Percentiles rank a stretch among this genome's conserved stretches.
These are phyloP conservation scores for Spicauda simplicius DNA, from an alignment of 2,888 invertebrate species.

Conservation along the genomic window DNA sequence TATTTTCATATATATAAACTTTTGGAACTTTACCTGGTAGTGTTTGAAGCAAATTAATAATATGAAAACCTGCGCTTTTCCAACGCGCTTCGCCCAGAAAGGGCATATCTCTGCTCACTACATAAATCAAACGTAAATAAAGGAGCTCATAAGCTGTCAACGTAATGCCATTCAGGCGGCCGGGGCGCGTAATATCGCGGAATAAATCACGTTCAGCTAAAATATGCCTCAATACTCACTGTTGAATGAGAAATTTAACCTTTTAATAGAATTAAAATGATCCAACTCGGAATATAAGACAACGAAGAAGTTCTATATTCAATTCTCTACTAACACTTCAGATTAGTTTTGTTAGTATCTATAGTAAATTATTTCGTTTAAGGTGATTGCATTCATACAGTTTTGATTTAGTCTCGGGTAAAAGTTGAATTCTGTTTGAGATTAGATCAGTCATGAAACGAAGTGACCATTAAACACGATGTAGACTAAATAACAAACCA, in stretches of 20 bases:
- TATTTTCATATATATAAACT: no score
- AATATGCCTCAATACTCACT: slow-evolving; percentile 77
- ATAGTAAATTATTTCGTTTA: no score
- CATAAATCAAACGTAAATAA: slow-evolving; percentile 82
- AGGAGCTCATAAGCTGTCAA: slow-evolving; percentile 82
- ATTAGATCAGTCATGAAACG: no score
- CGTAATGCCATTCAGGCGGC: slow-evolving; percentile 79
- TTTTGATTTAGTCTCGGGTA: no score
- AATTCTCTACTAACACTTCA: no score
- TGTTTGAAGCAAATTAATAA: not conserved
- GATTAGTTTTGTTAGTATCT: no score
- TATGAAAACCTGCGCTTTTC: not conserved
- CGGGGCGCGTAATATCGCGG: slow-evolving; percentile 78
- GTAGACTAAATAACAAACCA: no score
- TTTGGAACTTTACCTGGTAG: not conserved
- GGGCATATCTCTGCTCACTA: slow-evolving; percentile 74
- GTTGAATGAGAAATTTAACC: slow-evolving; percentile 74
- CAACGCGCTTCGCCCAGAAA: slow-evolving; percentile 45
- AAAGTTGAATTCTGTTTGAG: no score
- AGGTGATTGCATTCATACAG: no score
- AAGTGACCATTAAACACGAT: no score
- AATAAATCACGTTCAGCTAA: slow-evolving; percentile 79
- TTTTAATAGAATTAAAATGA: slow-evolving; percentile 28
- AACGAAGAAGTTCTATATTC: no score
- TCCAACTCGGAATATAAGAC: slow-evolving; percentile 35